Evolutionary conservation across 2,888 invertebrate species (phyloP).

Genomic region (Oxystoma pomonae): DNA sequence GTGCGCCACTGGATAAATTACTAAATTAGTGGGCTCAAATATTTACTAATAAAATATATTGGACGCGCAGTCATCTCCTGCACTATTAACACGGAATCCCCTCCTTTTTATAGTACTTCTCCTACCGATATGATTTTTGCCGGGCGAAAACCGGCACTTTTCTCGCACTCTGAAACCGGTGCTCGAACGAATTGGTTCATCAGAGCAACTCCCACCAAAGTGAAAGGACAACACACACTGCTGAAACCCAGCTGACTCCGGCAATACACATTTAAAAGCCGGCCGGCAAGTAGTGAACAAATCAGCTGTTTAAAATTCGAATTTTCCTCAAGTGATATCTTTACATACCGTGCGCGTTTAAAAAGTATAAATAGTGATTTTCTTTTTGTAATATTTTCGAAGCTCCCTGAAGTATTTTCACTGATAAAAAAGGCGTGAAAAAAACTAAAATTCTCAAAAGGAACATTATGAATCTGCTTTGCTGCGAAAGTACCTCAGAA

Average conservation of each 20-base stretch:
- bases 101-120: neutral
- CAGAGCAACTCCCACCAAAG: neutral
- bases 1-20: no score
- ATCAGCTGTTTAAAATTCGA: neutral
- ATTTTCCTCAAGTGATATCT: neutral
- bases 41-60: no score
- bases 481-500: constrained; percentile 41
- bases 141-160: neutral
- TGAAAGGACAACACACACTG: neutral
- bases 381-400: neutral
- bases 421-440: neutral
- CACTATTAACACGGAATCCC: neutral
- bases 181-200: neutral
- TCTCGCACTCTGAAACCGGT: neutral
- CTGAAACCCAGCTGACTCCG: neutral
- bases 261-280: neutral
- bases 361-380: neutral
- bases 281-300: neutral
- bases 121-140: neutral
- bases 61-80: neutral
- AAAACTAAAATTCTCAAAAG: neutral
- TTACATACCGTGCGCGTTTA: neutral
- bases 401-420: no score
- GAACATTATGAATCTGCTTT: constrained; percentile 42
- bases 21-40: no score